phyloP scores from a whole-genome alignment of 1,140 invertebrate genomes.

The Aradophagus sp. region DNA sequence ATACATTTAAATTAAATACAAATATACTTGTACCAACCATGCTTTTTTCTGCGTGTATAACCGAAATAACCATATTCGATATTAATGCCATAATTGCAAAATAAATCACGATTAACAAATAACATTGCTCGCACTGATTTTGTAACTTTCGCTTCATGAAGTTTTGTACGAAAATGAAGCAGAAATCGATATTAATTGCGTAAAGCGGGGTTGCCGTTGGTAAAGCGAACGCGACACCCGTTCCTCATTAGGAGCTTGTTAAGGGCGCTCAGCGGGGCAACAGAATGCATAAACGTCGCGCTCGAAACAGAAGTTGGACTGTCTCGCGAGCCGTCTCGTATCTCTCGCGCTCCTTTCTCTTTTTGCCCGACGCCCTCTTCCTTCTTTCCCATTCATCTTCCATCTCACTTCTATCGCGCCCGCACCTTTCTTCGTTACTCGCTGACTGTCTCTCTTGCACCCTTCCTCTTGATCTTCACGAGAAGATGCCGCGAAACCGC shows the following conservation, averaged over 20 bases:
- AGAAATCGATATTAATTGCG: slow-evolving; percentile 69
- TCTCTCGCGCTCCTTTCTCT: slow-evolving; percentile 41
- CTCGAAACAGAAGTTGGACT: slow-evolving; percentile 57
- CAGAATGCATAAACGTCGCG: slow-evolving; percentile 63
- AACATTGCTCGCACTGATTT: too few species aligned
- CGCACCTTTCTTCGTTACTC: slow-evolving; percentile 2
- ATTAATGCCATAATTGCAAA: too few species aligned
- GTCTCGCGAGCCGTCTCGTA: slow-evolving; percentile 55
- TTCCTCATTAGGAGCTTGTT: slow-evolving; percentile 73
- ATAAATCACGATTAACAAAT: too few species aligned
- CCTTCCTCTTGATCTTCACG: too few species aligned
- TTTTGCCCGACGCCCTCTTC: slow-evolving; percentile 7
- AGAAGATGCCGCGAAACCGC: slow-evolving; percentile 48
- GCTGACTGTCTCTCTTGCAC: too few species aligned
- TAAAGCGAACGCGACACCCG: slow-evolving; percentile 66
- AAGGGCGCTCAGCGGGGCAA: slow-evolving; percentile 61
- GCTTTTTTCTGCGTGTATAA: too few species aligned
- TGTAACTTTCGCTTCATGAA: too few species aligned
- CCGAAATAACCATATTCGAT: too few species aligned
- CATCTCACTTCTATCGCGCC: background rate
- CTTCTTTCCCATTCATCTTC: slow-evolving; percentile 3
- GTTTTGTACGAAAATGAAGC: slow-evolving; percentile 49
- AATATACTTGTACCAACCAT: too few species aligned
- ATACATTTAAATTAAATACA: too few species aligned
- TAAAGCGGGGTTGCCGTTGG: slow-evolving; percentile 61